phyloP scores from a whole-genome alignment of 2,113 vertebrate genomes.

The Solea senegalensis region DNA sequence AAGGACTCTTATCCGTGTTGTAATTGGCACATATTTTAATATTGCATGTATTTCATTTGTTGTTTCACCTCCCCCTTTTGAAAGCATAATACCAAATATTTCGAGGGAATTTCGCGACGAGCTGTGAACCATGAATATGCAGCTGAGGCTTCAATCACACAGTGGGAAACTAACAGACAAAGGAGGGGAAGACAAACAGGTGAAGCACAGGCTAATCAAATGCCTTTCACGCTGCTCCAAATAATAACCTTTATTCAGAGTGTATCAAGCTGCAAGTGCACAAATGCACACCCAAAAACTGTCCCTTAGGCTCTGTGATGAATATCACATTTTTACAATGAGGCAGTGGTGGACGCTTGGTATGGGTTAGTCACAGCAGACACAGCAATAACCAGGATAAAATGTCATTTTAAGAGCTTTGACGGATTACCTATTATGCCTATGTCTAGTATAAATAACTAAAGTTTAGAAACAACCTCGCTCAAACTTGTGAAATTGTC shows the following conservation, averaged over 20 bases:
- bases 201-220: constrained; percentile 61
- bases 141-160: constrained; percentile 57
- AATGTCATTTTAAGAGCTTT: neutral
- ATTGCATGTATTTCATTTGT: constrained; percentile 54
- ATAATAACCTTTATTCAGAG: constrained; percentile 65
- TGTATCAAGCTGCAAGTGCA: constrained; percentile 46
- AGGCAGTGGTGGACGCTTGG: constrained; percentile 4
- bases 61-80: constrained; percentile 39
- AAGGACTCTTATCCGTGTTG: constrained; percentile 62
- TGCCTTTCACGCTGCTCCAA: constrained; percentile 50
- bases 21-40: constrained; percentile 68
- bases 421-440: neutral
- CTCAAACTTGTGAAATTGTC: constrained; percentile 3
- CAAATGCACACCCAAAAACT: constrained; percentile 37
- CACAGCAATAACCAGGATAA: constrained; percentile 14
- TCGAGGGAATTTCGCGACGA: constrained; percentile 51
- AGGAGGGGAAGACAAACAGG: constrained; percentile 58
- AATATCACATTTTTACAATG: constrained; percentile 42
- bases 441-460: neutral
- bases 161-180: constrained; percentile 54
- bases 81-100: constrained; percentile 66
- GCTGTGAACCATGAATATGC: constrained; percentile 62
- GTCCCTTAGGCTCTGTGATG: constrained; percentile 24
- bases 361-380: constrained; percentile 34
- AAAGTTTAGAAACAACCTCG: neutral